These are phyloP conservation scores for Megalops atlanticus DNA, from an alignment of 2,113 vertebrate genomes.

Conservation along the genomic window DNA sequence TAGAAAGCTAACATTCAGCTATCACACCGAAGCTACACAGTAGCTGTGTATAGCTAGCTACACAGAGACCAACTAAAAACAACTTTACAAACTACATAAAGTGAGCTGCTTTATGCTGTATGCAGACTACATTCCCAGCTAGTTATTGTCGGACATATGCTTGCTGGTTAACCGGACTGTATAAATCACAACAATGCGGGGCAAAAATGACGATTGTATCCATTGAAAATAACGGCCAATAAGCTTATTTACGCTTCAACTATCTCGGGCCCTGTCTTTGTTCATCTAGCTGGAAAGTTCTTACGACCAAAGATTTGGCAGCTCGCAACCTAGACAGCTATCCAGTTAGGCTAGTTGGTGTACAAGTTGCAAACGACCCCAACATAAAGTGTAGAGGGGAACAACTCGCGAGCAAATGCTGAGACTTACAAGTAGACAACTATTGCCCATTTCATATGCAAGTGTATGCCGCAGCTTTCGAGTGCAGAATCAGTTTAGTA, in stretches of 20 bases:
- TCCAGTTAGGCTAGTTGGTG: too few species aligned
- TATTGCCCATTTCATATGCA: background rate
- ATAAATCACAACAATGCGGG: too few species aligned
- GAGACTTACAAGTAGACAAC: background rate
- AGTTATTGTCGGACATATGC: too few species aligned
- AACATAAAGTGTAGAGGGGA: background rate
- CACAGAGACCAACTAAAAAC: too few species aligned
- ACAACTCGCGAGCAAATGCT: background rate
- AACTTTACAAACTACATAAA: too few species aligned
- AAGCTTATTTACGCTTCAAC: constrained; percentile 4
- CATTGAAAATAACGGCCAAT: background rate
- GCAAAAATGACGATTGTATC: too few species aligned
- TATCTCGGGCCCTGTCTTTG: constrained; percentile 4
- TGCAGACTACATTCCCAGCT: too few species aligned
- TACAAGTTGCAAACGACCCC: background rate
- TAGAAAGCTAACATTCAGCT: too few species aligned
- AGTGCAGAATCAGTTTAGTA: background rate
- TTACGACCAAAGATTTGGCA: background rate
- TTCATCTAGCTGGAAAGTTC: background rate
- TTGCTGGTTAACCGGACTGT: too few species aligned
- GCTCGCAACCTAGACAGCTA: background rate
- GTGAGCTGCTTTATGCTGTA: too few species aligned
- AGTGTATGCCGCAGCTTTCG: background rate
- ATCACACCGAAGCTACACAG: too few species aligned
- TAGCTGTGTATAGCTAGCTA: too few species aligned